phyloP scores from a whole-genome alignment of 2,888 invertebrate species.

The Horisme vitalbata region DNA sequence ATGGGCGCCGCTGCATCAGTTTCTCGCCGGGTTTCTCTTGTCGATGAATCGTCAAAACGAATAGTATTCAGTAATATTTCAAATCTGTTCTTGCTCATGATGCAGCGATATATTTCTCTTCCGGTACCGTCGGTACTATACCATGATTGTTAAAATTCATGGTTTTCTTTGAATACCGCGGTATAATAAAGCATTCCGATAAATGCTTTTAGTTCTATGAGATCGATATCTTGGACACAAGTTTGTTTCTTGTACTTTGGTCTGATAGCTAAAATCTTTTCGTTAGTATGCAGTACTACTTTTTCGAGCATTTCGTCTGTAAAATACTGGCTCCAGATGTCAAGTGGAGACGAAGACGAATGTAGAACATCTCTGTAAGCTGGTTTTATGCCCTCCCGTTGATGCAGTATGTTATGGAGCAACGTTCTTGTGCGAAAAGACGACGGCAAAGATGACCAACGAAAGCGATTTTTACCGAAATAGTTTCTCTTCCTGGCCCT shows the following conservation, averaged over 20 bases:
- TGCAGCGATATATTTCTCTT: conserved; percentile 26
- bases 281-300: conserved; percentile 19
- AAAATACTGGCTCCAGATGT: conserved; percentile 23
- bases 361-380: neutral
- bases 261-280: conserved; percentile 28
- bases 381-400: neutral
- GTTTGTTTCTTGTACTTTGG: conserved; percentile 23
- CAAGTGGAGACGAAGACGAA: conserved; percentile 13
- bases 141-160: neutral
- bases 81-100: conserved; percentile 34
- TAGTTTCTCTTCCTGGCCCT: too few species aligned
- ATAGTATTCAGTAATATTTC: conserved; percentile 25
- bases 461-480: too few species aligned
- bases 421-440: neutral
- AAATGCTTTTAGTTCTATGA: conserved; percentile 20
- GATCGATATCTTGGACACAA: conserved; percentile 27
- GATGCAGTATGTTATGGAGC: neutral
- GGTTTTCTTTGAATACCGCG: neutral
- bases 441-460: too few species aligned
- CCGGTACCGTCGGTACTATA: neutral
- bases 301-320: conserved; percentile 21
- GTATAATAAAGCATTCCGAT: neutral
- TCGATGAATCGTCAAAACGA: conserved; percentile 28
- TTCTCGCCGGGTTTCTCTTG: conserved; percentile 23
- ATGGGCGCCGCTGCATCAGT: conserved; percentile 25